Evolutionary conservation across 2,113 vertebrate genomes (phyloP).

Genomic region (Toxotes chatareus): DNA sequence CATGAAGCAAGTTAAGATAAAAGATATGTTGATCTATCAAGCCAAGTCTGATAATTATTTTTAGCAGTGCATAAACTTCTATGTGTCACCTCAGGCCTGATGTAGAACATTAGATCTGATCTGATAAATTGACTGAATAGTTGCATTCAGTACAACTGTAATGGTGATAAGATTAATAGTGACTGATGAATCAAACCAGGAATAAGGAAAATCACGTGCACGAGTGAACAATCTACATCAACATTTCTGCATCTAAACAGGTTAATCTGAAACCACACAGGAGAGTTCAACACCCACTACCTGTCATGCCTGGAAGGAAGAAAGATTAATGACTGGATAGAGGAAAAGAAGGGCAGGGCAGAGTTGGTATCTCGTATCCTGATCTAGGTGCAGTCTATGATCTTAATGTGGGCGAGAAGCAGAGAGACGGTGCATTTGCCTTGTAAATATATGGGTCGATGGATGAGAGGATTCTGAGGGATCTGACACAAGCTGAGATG

Average conservation of each 20-base stretch:
- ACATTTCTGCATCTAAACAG: conserved; percentile 23
- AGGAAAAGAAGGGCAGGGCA: conserved; percentile 3
- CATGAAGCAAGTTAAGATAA: background rate
- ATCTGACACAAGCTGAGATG: conserved; percentile 21
- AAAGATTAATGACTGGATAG: conserved; percentile 41
- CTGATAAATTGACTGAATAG: conserved; percentile 26
- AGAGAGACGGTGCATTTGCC: conserved; percentile 55
- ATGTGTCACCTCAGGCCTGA: background rate
- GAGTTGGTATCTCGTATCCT: conserved; percentile 18
- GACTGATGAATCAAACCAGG: conserved; percentile 60
- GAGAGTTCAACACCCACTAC: background rate
- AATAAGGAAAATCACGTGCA: conserved; percentile 55
- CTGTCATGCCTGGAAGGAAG: conserved; percentile 45
- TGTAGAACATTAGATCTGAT: conserved; percentile 31
- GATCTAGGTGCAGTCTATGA: conserved; percentile 34
- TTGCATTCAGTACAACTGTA: conserved; percentile 26
- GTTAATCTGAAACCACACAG: conserved; percentile 20
- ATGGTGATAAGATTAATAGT: conserved; percentile 34
- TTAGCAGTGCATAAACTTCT: background rate
- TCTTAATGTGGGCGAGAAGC: conserved; percentile 23
- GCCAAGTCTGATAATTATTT: background rate
- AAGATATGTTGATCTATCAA: background rate
- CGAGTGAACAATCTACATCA: conserved; percentile 7
- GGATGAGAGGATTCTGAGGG: conserved; percentile 43
- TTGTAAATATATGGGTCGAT: conserved; percentile 62